A percentile compares a stretch with the other conserved stretches of the same genome.
Conservation (phyloP, 2,797 vertebrate species). For the Smutsia temminckii region DNA sequence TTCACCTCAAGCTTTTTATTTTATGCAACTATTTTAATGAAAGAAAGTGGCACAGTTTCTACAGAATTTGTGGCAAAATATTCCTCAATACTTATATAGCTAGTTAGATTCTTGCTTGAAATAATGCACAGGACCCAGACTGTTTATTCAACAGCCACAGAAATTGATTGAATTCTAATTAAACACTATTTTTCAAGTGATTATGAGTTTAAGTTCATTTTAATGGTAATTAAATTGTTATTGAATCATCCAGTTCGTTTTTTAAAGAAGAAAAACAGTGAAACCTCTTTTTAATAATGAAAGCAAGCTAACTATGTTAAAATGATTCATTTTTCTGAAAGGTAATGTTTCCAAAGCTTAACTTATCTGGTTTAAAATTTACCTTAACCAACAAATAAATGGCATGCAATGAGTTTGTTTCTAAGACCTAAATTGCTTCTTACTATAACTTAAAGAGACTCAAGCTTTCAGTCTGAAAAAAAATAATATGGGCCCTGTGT, state of each 20-base stretch:
- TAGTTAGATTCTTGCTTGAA: background rate
- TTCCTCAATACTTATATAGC: background rate
- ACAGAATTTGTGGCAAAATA: background rate
- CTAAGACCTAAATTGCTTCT: background rate
- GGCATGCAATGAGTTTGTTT: background rate
- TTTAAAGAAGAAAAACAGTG: background rate
- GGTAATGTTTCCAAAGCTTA: background rate
- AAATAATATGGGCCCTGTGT: background rate
- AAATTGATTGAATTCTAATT: background rate
- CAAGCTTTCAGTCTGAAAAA: background rate
- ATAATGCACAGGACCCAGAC: background rate
- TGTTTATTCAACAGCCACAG: background rate
- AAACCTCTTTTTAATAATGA: background rate
- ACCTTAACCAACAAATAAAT: background rate
- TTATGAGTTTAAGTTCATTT: conserved; percentile 25
- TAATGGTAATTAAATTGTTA: background rate
- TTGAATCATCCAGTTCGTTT: background rate
- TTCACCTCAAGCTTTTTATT: background rate
- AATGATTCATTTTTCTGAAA: background rate
- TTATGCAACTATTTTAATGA: background rate
- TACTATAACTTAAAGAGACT: background rate
- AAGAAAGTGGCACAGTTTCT: background rate
- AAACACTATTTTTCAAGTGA: background rate
- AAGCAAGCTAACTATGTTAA: background rate
- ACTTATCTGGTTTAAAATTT: background rate